Conservation (phyloP, 2,113 vertebrate species). For the Amazona guildingii region DNA sequence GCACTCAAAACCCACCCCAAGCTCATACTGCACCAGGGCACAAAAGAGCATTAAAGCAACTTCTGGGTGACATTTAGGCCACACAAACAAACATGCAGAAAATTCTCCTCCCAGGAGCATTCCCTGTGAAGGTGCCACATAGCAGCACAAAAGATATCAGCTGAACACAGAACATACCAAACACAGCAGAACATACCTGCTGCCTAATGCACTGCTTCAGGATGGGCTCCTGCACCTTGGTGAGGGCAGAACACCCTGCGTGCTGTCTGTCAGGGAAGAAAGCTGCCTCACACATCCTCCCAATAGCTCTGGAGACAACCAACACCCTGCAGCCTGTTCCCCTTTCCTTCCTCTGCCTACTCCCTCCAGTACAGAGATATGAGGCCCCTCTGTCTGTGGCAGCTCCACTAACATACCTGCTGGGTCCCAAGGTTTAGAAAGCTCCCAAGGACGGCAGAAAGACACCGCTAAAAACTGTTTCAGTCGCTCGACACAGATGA, state of each 20-base stretch:
- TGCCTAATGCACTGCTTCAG: fast-evolving
- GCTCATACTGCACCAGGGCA: neutral
- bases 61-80: neutral
- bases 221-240: neutral
- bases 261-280: neutral
- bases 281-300: neutral
- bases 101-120: neutral
- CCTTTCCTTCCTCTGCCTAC: neutral
- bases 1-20: neutral
- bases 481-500: neutral
- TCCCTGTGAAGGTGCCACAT: neutral
- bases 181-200: neutral
- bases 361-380: neutral
- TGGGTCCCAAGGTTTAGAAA: neutral
- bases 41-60: neutral
- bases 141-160: neutral
- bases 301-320: neutral
- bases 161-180: neutral
- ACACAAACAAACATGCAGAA: fast-evolving
- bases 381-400: fast-evolving
- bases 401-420: fast-evolving
- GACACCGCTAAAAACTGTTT: fast-evolving
- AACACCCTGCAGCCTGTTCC: neutral
- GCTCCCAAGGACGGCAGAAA: neutral
- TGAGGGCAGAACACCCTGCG: neutral